Evolutionary conservation across 2,888 invertebrate species (phyloP), one percentile per base, ranked within the genome.

Genomic region (Nomada fucata): DNA sequence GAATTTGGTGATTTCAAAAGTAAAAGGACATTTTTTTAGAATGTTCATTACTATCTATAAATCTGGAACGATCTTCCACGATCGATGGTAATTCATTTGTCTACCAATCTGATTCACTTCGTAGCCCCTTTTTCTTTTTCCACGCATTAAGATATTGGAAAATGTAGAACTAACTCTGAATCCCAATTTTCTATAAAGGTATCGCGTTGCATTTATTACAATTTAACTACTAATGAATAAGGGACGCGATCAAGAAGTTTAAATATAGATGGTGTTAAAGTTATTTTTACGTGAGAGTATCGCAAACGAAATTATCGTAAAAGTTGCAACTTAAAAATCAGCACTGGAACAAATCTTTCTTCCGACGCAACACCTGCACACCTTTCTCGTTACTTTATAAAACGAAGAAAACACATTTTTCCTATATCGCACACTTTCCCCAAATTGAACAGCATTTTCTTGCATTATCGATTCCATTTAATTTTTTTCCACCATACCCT

Each of bases 81-180:
- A 13, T 47, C 47, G 10, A 13, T 13, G 0, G 13, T 47, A 2
- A 15, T 47, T 47, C 13, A 10, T 61, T 61, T 53, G 18, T 53
- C 53, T 53, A 61, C 61, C 36, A 71, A 29, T 71, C 23, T 50
- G 18, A 71, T 61, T 71, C 61, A 52, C 42, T 61, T 71, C 18
- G 20, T 59, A 13, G 50, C 59, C 23, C 15, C 29, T 26, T 47
- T 59, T 59, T 44, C 9, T 44, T 47, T 36, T 26, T 15, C 68
- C 11, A 23, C 18, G 3, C 7, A 23, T 10, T 55, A 36, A 36
- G 44, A 18, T 13, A 15, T 23, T 10, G 15, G 11, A 42, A 23
- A 68, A 57, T 20, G 57, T n/a, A 10, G 36, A 36, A 3, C 1
- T 29, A 5, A n/a, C 36, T 60, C 60, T 18, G 3, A 36, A 15